Conservation (phyloP, 2,113 vertebrate species). For the Mobula hypostoma region DNA sequence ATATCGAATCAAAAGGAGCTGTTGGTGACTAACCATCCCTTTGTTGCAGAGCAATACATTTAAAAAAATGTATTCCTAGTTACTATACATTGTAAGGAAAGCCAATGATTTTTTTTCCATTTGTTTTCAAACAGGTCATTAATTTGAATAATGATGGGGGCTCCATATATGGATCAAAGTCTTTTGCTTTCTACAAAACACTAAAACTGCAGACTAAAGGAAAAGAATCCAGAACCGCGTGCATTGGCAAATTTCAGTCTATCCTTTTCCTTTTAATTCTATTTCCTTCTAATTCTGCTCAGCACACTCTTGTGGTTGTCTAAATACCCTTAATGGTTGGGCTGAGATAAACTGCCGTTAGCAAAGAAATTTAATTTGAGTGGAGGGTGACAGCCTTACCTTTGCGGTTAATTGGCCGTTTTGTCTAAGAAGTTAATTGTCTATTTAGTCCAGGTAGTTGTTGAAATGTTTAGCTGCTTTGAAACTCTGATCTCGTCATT, state of each 20-base stretch:
- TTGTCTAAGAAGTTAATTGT: conserved; percentile 99
- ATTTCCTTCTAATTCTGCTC: conserved; percentile 34
- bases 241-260: conserved; percentile 26
- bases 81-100: not conserved
- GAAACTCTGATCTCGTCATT: conserved; percentile 98
- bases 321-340: conserved; percentile 65
- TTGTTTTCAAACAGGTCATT: not conserved
- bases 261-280: conserved; percentile 26
- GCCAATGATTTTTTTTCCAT: not conserved
- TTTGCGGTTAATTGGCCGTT: conserved; percentile 99
- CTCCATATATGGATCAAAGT: not conserved
- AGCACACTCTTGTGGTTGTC: conserved; percentile 65
- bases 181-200: not conserved
- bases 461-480: conserved; percentile 99
- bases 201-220: conserved; percentile 22
- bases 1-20: not conserved
- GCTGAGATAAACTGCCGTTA: conserved; percentile 62
- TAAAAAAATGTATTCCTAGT: not conserved
- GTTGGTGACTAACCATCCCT: not conserved
- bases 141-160: not conserved
- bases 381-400: conserved; percentile 87
- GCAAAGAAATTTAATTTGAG: conserved; percentile 80
- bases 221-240: not conserved
- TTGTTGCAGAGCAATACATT: not conserved
- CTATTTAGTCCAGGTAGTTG: conserved; percentile 99